Conservation (phyloP, 2,797 vertebrate species). For the Syngnathus acus region DNA sequence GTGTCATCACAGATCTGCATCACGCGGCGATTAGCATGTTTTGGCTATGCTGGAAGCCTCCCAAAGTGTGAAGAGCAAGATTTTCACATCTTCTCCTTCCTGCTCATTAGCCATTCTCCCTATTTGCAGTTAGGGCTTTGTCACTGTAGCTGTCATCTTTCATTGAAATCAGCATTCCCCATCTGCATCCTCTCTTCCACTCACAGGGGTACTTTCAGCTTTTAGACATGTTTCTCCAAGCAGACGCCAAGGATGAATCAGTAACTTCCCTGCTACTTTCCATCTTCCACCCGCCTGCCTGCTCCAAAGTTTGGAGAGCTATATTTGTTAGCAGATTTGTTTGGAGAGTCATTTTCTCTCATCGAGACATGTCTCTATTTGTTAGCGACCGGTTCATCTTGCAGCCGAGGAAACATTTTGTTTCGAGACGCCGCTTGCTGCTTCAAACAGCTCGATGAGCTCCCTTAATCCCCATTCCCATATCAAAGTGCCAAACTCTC, state of each 20-base stretch:
- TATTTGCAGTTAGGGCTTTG: slow-evolving; percentile 25
- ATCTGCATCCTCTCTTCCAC: slow-evolving; percentile 26
- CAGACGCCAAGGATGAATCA: slow-evolving; percentile 24
- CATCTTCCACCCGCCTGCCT: slow-evolving; percentile 12
- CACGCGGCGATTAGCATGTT: slow-evolving; percentile 23
- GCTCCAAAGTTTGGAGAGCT: slow-evolving; percentile 21
- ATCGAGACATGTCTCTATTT: slow-evolving; percentile 37
- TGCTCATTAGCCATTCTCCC: slow-evolving; percentile 47
- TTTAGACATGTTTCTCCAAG: slow-evolving; percentile 20
- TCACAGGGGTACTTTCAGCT: slow-evolving; percentile 16
- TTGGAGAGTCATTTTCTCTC: slow-evolving; percentile 43
- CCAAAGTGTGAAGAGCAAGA: slow-evolving; percentile 22
- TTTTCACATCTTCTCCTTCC: slow-evolving; percentile 19
- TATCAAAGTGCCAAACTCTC: slow-evolving; percentile 22
- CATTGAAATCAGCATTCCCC: slow-evolving; percentile 44
- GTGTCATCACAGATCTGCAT: slow-evolving; percentile 37
- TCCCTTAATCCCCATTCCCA: slow-evolving; percentile 37
- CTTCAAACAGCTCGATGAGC: slow-evolving; percentile 45
- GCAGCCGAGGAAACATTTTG: slow-evolving; percentile 17
- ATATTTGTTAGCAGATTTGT: slow-evolving; percentile 55
- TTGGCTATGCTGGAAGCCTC: slow-evolving; percentile 24
- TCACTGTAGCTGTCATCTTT: slow-evolving; percentile 47
- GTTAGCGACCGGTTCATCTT: slow-evolving; percentile 40
- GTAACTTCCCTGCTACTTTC: slow-evolving; percentile 20
- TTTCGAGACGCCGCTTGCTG: slow-evolving; percentile 28